Conservation (phyloP, 2,797 vertebrate genomes). For the Trachurus trachurus region DNA sequence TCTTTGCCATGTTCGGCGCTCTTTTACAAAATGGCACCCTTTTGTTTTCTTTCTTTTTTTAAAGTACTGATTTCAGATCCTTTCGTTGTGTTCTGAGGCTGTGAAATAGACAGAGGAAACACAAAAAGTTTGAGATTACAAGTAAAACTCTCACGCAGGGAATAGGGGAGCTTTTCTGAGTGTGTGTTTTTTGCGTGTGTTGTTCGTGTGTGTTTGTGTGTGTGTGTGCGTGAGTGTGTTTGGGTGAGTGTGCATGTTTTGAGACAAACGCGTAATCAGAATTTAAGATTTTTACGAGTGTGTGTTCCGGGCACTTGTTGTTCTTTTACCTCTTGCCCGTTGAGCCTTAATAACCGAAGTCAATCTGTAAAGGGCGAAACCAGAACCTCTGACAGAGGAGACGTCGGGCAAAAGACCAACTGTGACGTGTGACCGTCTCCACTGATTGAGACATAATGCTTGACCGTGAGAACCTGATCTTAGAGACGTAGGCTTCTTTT, state of each 20-base stretch:
- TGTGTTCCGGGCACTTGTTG: constrained; percentile 80
- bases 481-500: background rate
- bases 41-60: background rate
- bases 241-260: constrained; percentile 62
- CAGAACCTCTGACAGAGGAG: constrained; percentile 57
- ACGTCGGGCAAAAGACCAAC: background rate
- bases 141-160: constrained; percentile 72
- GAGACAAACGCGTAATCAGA: constrained; percentile 77
- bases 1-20: constrained; percentile 25
- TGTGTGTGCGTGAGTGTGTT: constrained; percentile 29
- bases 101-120: constrained; percentile 70
- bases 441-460: background rate
- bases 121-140: constrained; percentile 69
- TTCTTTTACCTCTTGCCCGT: constrained; percentile 84
- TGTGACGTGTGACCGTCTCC: background rate
- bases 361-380: constrained; percentile 69
- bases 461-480: background rate
- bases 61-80: constrained; percentile 18
- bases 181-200: constrained; percentile 49
- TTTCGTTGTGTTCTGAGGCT: constrained; percentile 74
- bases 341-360: constrained; percentile 85
- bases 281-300: constrained; percentile 77
- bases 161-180: constrained; percentile 67
- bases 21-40: constrained; percentile 34
- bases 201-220: constrained; percentile 33